Evolutionary conservation across 2,888 invertebrate species (phyloP).

Genomic region (Megamerina dolium): DNA sequence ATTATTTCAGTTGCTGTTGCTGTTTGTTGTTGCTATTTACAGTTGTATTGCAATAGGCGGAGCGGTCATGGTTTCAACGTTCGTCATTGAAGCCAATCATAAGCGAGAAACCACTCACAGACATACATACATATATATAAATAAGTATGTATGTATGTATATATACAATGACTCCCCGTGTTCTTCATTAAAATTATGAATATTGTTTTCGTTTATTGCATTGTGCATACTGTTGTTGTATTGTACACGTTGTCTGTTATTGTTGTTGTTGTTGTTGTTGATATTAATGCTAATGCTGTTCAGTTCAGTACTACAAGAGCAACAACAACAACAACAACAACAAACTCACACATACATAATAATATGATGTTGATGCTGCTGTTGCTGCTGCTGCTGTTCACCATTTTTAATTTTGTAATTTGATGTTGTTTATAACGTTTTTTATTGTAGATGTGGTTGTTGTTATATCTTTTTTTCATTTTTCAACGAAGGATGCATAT

Average conservation of each 20-base stretch:
- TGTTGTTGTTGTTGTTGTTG: conserved; percentile 8
- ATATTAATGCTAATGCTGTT: too few relatives aligned
- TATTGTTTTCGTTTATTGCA: conserved; percentile 25
- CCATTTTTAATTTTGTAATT: conserved; percentile 46
- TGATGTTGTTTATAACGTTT: conserved; percentile 34
- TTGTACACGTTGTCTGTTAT: neutral
- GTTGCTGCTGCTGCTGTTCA: conserved; percentile 12
- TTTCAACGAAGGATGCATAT: too few relatives aligned
- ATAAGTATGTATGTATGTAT: conserved; percentile 1
- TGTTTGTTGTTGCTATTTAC: conserved; percentile 28
- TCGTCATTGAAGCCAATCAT: conserved; percentile 37
- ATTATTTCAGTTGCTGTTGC: conserved; percentile 34
- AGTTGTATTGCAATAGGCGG: conserved; percentile 21
- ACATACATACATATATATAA: too few relatives aligned
- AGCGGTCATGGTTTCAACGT: conserved; percentile 15
- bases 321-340: too few relatives aligned
- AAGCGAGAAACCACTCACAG: too few relatives aligned
- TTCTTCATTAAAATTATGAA: conserved; percentile 37
- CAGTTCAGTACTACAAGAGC: too few relatives aligned
- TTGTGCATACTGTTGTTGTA: conserved; percentile 5
- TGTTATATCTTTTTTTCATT: conserved; percentile 7
- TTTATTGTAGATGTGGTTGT: neutral
- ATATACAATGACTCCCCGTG: conserved; percentile 4
- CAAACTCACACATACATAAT: too few relatives aligned
- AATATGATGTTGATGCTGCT: too few relatives aligned